phyloP scores from a whole-genome alignment of 2,797 vertebrate species.

The Eulemur albifrons region DNA sequence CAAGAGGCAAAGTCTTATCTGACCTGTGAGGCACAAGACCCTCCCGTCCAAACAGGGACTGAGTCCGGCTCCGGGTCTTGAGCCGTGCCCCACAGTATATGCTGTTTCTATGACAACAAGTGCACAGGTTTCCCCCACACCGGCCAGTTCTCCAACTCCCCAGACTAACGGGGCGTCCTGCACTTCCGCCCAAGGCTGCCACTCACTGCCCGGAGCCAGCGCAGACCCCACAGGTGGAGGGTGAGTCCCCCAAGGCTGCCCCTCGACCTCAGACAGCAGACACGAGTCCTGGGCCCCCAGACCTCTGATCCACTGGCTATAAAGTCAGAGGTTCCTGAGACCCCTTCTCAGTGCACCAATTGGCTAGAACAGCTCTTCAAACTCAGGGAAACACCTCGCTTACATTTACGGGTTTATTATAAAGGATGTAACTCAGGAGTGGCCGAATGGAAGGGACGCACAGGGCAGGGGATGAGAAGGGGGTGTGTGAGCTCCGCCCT shows the following conservation, averaged over 20 bases:
- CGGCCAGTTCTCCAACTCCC: not conserved
- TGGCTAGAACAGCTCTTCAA: not conserved
- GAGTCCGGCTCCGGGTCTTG: not conserved
- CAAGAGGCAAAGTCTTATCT: not conserved
- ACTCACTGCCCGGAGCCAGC: not conserved
- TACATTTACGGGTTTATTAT: not conserved
- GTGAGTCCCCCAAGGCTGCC: not conserved
- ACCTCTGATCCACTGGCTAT: not conserved
- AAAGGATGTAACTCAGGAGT: not conserved
- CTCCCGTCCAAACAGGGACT: fast-evolving
- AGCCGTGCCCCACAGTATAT: not conserved
- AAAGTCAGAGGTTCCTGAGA: not conserved
- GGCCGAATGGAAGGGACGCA: not conserved
- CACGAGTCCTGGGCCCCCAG: too few relatives aligned
- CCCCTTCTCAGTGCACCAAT: not conserved
- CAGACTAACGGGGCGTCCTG: not conserved
- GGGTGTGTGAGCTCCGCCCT: not conserved
- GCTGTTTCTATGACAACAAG: not conserved
- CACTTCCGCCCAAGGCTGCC: not conserved
- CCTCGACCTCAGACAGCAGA: not conserved
- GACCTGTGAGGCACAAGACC: not conserved
- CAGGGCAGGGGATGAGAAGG: too few relatives aligned
- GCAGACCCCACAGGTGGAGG: not conserved
- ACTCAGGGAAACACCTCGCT: not conserved
- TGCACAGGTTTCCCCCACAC: not conserved